Conservation (phyloP, 2,797 vertebrate species). For the Balearica regulorum region DNA sequence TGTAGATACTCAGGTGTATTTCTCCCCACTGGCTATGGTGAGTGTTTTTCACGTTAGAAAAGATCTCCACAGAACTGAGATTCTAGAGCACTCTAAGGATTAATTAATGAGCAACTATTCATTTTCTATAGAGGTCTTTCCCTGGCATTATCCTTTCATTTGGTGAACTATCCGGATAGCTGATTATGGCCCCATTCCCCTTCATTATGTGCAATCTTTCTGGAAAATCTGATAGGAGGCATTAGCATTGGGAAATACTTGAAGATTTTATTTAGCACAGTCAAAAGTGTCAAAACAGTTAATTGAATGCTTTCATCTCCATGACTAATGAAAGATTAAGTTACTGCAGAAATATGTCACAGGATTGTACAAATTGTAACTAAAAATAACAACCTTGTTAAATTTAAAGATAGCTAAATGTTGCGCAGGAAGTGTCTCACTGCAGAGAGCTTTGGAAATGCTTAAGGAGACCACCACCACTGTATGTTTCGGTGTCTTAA, state of each 20-base stretch:
- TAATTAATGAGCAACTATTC: neutral
- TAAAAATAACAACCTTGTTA: constrained; percentile 22
- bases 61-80: neutral
- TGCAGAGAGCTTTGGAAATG: neutral
- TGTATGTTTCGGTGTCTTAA: neutral
- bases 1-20: neutral
- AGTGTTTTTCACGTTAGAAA: neutral
- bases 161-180: neutral
- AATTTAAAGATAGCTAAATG: neutral
- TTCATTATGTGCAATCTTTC: neutral
- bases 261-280: constrained; percentile 6
- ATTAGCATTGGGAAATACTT: neutral
- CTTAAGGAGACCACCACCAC: neutral
- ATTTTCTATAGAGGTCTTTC: neutral
- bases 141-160: neutral
- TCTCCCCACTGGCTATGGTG: neutral
- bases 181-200: neutral
- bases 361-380: neutral
- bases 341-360: constrained; percentile 21
- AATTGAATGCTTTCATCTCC: constrained; percentile 27
- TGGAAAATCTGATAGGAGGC: neutral
- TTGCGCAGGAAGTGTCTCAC: neutral
- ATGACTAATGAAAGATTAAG: constrained; percentile 39
- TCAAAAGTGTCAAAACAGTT: constrained; percentile 41
- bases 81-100: neutral